Percentiles rank a stretch among this genome's conserved stretches.
Evolutionary conservation across 1,140 invertebrate genomes (phyloP).

Genomic region (Globodera rostochiensis): DNA sequence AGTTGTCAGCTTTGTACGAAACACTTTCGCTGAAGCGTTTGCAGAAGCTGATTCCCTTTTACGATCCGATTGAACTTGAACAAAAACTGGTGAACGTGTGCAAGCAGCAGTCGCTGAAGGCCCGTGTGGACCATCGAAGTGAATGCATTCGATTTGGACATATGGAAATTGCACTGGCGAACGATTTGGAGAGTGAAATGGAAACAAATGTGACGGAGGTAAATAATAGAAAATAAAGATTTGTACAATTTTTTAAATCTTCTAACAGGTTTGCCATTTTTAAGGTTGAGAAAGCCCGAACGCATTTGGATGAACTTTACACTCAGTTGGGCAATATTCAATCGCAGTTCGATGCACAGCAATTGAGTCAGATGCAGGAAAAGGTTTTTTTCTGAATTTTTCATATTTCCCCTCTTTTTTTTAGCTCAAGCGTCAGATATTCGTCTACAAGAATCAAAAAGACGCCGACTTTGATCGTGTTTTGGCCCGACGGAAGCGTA

Average conservation of each 20-base stretch:
- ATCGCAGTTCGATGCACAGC: constrained; percentile 40
- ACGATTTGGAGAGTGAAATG: constrained; percentile 54
- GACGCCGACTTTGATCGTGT: constrained; percentile 61
- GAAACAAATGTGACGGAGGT: constrained; percentile 45
- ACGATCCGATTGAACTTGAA: constrained; percentile 52
- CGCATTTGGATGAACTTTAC: constrained; percentile 54
- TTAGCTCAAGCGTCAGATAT: constrained; percentile 46
- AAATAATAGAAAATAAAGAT: background rate
- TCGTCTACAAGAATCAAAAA: constrained; percentile 47
- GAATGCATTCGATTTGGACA: constrained; percentile 59
- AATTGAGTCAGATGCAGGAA: constrained; percentile 14
- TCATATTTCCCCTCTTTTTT: background rate
- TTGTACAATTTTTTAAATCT: too few relatives aligned
- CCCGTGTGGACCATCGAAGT: constrained; percentile 58
- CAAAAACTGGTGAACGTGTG: constrained; percentile 56
- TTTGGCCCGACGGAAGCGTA: constrained; percentile 54
- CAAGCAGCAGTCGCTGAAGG: constrained; percentile 60
- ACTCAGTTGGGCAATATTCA: constrained; percentile 46
- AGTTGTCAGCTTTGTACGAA: constrained; percentile 61
- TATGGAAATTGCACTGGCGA: constrained; percentile 55
- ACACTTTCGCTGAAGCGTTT: constrained; percentile 57
- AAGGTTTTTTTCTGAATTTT: constrained; percentile 39
- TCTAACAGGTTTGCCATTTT: background rate
- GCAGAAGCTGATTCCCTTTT: constrained; percentile 59
- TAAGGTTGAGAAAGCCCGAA: constrained; percentile 48